Evolutionary conservation across 2,888 invertebrate species (phyloP), one percentile per base, ranked within the genome.

Genomic region (Tanaodytes sp.): DNA sequence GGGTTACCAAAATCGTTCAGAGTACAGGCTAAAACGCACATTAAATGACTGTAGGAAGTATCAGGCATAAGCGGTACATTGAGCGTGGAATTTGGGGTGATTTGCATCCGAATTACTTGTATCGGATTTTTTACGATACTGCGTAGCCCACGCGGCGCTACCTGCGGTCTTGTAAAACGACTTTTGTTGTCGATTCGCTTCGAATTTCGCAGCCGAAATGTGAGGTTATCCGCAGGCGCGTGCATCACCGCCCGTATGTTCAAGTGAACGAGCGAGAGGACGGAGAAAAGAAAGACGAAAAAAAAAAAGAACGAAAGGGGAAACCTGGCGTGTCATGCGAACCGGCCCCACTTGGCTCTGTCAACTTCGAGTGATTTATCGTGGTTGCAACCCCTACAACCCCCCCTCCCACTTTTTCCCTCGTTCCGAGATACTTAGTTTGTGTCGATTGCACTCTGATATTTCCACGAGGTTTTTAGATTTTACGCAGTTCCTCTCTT

Each of bases 341-440:
- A 64, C 69, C 71, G 73, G 70, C 75, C 76, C 76, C 75, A 77
- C 74, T 77, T 79, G 78, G 74, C 67, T 75, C 71, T 79, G 79
- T 78, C 78, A 77, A 64, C 75, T 62, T 46, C 59, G 62, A 59
- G 71, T 81, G 79, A 81, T 77, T 79, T 80, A 81, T 81, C 76
- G 73, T 73, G 59, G 64, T 63, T 73, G 58, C 67, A 58, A 48
- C 66, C 63, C 55, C 65, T 59, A 27, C 46, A 54, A 43, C 57
- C 43, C 42, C 59, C 27, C 54, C 42, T 57, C 27, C 54, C 61
- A 62, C 58, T 58, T 33, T 40, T 57, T 55, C 36, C 43, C 40
- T 45, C 57, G 62, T 55, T 46, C 49, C 58, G 30, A 12, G 3
- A n/a, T 23, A 39, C 33, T 18, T 27, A 54, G 36, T 63, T 37